These are phyloP conservation scores for Podarcis cretensis DNA, from an alignment of 2,113 vertebrate genomes.

Conservation along the genomic window DNA sequence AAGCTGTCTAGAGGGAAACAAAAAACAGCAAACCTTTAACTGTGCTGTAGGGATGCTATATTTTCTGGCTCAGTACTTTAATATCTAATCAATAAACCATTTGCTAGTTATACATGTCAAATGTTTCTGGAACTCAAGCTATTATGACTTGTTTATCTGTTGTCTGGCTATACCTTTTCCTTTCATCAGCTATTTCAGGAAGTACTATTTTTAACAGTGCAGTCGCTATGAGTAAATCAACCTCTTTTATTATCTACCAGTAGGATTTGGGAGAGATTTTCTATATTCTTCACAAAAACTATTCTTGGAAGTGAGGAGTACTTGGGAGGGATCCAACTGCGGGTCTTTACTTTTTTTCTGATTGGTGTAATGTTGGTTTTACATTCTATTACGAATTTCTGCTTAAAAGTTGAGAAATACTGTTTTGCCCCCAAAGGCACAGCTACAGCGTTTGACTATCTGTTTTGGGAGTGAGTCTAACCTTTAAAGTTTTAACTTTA, in stretches of 20 bases:
- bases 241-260: background rate
- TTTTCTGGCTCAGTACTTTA: background rate
- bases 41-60: background rate
- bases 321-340: background rate
- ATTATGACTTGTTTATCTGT: conserved; percentile 11
- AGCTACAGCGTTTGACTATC: background rate
- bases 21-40: background rate
- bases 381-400: background rate
- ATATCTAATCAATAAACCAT: background rate
- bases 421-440: background rate
- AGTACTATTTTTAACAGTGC: background rate
- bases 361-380: background rate
- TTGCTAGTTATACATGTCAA: background rate
- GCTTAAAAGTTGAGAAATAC: background rate
- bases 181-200: conserved; percentile 29
- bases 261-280: background rate
- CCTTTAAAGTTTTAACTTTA: background rate
- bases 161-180: conserved; percentile 30
- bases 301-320: background rate
- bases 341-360: background rate
- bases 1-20: background rate
- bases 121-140: conserved; percentile 19
- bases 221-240: background rate
- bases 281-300: background rate
- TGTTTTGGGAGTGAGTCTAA: background rate